Evolutionary conservation across 2,113 vertebrate genomes (phyloP).

Genomic region (Nothocercus julius): DNA sequence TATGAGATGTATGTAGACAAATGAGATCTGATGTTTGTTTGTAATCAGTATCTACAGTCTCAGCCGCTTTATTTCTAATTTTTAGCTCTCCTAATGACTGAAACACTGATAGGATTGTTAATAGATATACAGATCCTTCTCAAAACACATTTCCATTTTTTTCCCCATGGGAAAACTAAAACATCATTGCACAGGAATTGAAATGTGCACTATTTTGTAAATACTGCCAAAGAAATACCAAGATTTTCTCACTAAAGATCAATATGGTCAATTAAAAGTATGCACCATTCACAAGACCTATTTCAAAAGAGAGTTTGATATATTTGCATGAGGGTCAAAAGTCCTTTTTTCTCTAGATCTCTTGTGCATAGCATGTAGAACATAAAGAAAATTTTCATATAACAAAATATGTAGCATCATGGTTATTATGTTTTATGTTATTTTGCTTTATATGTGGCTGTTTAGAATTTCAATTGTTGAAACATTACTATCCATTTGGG

Average conservation of each 20-base stretch:
- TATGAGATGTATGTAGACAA: not conserved
- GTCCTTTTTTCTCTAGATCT: not conserved
- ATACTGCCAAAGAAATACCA: slow-evolving; percentile 64
- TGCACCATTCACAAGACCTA: slow-evolving; percentile 52
- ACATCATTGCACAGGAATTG: slow-evolving; percentile 61
- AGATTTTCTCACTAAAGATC: slow-evolving; percentile 56
- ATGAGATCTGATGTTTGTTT: not conserved
- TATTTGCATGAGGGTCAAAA: slow-evolving; percentile 1
- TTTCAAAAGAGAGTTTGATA: slow-evolving; percentile 55
- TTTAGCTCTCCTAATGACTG: not conserved
- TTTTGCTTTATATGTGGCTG: not conserved
- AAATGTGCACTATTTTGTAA: slow-evolving; percentile 70
- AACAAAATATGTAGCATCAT: not conserved
- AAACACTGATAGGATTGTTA: not conserved
- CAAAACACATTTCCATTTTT: slow-evolving; percentile 61
- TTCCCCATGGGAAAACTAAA: slow-evolving; percentile 67
- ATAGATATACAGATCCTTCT: not conserved
- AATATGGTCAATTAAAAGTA: slow-evolving; percentile 52
- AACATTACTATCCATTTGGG: not conserved
- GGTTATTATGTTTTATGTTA: not conserved
- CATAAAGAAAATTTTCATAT: not conserved
- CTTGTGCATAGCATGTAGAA: not conserved
- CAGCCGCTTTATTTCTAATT: not conserved
- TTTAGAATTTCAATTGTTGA: not conserved
- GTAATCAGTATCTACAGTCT: not conserved